Percentiles rank a stretch among this genome's conserved stretches.
Evolutionary conservation across 2,113 vertebrate genomes (phyloP).

Genomic region (Pogona vitticeps): DNA sequence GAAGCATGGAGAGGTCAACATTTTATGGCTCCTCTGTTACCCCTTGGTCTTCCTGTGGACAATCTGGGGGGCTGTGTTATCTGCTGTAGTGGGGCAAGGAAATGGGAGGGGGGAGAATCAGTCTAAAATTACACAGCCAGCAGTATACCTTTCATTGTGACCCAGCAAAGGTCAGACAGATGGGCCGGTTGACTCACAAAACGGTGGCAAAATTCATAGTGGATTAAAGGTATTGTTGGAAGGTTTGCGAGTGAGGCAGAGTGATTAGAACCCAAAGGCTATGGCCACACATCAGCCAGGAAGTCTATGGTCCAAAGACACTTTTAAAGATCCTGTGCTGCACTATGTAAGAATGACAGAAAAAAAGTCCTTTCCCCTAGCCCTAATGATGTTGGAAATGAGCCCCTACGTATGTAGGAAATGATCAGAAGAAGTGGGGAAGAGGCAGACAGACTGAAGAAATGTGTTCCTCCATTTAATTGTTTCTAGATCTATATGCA

Average conservation of each 20-base stretch:
- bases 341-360: too few relatives aligned
- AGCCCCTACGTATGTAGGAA: too few relatives aligned
- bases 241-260: not conserved
- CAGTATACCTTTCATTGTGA: not conserved
- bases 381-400: too few relatives aligned
- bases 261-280: not conserved
- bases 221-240: not conserved
- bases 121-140: not conserved
- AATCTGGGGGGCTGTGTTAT: not conserved
- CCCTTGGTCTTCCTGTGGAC: not conserved
- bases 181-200: not conserved
- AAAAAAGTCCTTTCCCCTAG: not conserved
- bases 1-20: not conserved
- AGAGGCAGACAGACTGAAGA: too few relatives aligned
- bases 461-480: too few relatives aligned
- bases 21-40: not conserved
- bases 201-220: not conserved
- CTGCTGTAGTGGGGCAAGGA: not conserved
- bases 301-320: not conserved
- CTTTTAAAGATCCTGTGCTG: not conserved
- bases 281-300: not conserved
- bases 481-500: too few relatives aligned
- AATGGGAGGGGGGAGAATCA: not conserved
- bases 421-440: too few relatives aligned
- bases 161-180: not conserved